Conservation (phyloP, 1,140 invertebrate genomes). For the Drosophila setifemur region DNA sequence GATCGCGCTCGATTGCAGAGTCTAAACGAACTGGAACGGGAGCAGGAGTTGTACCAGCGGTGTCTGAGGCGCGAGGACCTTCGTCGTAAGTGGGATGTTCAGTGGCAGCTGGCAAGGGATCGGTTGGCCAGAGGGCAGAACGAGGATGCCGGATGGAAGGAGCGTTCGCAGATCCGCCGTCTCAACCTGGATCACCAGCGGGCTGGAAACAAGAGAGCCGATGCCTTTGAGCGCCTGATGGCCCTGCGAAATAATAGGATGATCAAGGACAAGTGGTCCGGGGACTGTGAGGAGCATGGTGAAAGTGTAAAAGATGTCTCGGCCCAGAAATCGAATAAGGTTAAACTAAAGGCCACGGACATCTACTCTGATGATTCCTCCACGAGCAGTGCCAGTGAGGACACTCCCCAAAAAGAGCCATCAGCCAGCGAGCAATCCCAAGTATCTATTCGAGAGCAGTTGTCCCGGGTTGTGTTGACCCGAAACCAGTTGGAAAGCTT, state of each 20-base stretch:
- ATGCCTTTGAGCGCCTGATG: slow-evolving; percentile 21
- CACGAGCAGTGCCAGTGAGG: background rate
- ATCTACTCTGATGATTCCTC: slow-evolving; percentile 40
- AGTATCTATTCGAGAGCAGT: slow-evolving; percentile 1
- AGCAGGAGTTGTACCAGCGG: slow-evolving; percentile 87
- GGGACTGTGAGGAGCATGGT: background rate
- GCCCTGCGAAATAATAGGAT: background rate
- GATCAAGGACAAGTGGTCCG: background rate
- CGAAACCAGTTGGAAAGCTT: slow-evolving; percentile 31
- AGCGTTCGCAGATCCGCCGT: slow-evolving; percentile 7
- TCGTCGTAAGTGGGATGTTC: background rate
- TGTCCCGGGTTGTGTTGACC: slow-evolving; percentile 18
- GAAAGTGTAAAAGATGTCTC: background rate
- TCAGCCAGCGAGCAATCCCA: too few species aligned
- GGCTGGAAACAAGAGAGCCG: background rate
- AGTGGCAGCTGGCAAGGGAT: background rate
- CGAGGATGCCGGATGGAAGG: background rate
- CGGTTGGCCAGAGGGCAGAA: background rate
- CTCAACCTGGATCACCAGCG: background rate
- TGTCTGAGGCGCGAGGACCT: slow-evolving; percentile 8
- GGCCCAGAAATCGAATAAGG: background rate
- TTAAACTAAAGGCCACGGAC: slow-evolving; percentile 7
- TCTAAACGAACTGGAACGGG: slow-evolving; percentile 97
- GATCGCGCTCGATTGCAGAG: slow-evolving; percentile 92
- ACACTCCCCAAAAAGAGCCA: too few species aligned